Base-by-base conservation (phyloP, 2,797 vertebrate species). In the Tachyglossus aculeatus region DNA sequence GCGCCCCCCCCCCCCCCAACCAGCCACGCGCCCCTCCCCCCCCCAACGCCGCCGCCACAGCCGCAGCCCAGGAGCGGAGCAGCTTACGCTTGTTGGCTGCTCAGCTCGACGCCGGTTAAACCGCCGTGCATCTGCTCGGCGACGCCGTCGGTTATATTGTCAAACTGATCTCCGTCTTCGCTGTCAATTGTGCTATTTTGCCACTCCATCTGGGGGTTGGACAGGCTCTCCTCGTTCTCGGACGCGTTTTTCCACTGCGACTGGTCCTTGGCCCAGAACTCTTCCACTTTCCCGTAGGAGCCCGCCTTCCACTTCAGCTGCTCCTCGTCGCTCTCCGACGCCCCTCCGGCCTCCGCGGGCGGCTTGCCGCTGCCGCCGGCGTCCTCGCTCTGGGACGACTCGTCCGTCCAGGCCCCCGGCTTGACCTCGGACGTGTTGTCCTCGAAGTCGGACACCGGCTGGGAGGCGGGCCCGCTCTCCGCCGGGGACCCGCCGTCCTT, bases 71-170 rank as follows among this genome's bases (percentile, higher is more conserved):
- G 3, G 13, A 4, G 6, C 11, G 3, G 15, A 24, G 81, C 74
- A 6, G 39, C 86, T 94, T 67, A 96, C 0, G 95, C 96, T 87
- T 98, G 95, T 83, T 98, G 97, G 88, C 97, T 95, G 67, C 95
- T 96, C 79, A 98, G 93, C 74, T 93, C 93, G 38, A 95, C 93
- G 12, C 93, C 89, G 1, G 93, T 78, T 62, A 95, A 75, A 88
- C 87, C 88, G 86, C 91, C 82, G 3, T 91, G 93, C 90, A 94
- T 93, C 3, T 93, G 83, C 72, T 94, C 93, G 9, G 93, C 86
- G 34, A 93, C 91, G 18, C 86, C 86, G 0, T 87, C 91, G 67
- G 93, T 85, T 89, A 94, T 88, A 5, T 58, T 87, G 80, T 92
- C 91, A 67, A 94, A 93, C 57, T 89, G 83, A 77, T 94, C 93